These are phyloP conservation scores for Chloroclysta siterata DNA, from an alignment of 2,888 invertebrate genomes.

Conservation along the genomic window DNA sequence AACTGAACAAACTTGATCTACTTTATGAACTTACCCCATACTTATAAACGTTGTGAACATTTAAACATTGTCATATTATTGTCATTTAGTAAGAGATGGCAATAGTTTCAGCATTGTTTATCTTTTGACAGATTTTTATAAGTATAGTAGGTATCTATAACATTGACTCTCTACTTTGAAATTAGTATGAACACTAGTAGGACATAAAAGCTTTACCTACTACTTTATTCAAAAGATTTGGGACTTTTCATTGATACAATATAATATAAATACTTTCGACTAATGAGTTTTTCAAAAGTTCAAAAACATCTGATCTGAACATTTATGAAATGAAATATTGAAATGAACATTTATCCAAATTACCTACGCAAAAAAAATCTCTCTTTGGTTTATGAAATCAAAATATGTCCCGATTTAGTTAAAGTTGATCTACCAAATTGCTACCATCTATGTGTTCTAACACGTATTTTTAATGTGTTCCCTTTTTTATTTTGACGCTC, in stretches of 20 bases:
- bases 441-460: constrained; percentile 15
- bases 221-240: neutral
- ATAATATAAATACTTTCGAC: too few relatives aligned
- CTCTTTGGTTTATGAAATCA: neutral
- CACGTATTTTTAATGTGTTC: constrained; percentile 27
- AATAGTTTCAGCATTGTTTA: too few relatives aligned
- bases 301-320: neutral
- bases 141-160: neutral
- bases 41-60: neutral
- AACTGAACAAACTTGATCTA: constrained; percentile 32
- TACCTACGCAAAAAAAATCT: neutral
- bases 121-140: too few relatives aligned
- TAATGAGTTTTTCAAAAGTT: neutral
- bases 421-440: neutral
- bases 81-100: too few relatives aligned
- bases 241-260: neutral
- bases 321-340: too few relatives aligned
- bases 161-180: neutral
- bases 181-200: neutral
- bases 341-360: neutral
- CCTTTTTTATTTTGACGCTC: constrained; percentile 14
- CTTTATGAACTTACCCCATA: neutral
- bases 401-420: neutral
- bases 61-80: too few relatives aligned
- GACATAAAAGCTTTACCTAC: neutral